These are phyloP conservation scores for Cettia cetti DNA, from an alignment of 2,113 vertebrate species.

Conservation along the genomic window DNA sequence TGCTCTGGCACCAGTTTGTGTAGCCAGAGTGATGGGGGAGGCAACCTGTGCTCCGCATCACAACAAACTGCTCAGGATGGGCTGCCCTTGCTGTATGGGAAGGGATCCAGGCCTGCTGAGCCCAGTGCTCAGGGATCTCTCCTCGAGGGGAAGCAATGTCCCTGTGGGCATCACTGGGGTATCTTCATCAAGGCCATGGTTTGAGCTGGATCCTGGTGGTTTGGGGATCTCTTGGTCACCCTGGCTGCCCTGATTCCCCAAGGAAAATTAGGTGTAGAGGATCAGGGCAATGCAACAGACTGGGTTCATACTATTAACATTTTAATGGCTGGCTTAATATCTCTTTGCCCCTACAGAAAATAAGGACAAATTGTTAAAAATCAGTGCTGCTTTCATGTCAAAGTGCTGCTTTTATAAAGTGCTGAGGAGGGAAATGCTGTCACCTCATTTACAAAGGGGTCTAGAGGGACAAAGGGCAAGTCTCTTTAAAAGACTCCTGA, in stretches of 20 bases:
- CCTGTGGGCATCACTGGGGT: not conserved
- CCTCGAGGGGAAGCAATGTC: not conserved
- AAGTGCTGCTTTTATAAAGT: not conserved
- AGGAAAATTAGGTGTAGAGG: not conserved
- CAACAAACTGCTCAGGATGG: not conserved
- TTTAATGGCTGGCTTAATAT: not conserved
- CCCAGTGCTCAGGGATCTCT: rapidly evolving
- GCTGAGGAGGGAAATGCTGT: not conserved
- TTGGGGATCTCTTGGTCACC: not conserved
- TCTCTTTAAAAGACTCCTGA: not conserved
- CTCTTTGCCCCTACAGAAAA: not conserved
- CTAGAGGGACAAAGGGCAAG: not conserved
- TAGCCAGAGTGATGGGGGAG: rapidly evolving
- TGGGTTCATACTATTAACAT: not conserved
- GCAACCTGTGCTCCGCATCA: not conserved
- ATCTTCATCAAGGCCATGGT: not conserved
- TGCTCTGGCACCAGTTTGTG: not conserved
- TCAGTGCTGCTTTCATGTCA: not conserved
- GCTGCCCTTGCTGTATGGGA: not conserved
- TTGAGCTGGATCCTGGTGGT: not conserved
- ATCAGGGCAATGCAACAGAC: not conserved
- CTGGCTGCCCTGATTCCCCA: no score
- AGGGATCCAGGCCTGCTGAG: not conserved
- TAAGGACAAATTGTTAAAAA: not conserved
- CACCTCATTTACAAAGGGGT: not conserved